phyloP scores from a whole-genome alignment of 2,888 invertebrate species.

The Microctonus aethiopoides region DNA sequence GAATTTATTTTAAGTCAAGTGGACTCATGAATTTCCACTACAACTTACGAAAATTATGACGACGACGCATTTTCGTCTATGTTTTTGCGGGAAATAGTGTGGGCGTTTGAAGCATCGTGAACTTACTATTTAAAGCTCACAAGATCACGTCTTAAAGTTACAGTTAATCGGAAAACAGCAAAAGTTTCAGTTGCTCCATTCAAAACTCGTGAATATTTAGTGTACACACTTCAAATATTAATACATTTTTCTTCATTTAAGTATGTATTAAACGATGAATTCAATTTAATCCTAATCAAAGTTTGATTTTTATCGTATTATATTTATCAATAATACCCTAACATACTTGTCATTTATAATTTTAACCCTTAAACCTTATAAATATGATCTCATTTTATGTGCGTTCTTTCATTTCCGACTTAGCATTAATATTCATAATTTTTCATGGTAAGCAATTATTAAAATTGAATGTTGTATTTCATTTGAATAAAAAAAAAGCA shows the following conservation, averaged over 20 bases:
- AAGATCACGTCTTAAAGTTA: neutral
- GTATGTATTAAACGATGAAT: conserved; percentile 30
- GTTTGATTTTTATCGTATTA: conserved; percentile 3
- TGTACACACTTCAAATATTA: neutral
- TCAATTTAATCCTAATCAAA: conserved; percentile 7
- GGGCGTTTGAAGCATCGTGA: neutral
- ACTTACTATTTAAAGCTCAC: conserved; percentile 17
- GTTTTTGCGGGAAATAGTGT: neutral
- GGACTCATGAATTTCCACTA: conserved; percentile 14
- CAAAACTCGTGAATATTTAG: neutral
- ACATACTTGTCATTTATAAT: neutral
- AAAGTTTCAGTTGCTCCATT: neutral
- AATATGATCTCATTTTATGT: neutral
- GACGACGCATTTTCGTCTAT: neutral
- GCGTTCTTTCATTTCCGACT: too few species aligned
- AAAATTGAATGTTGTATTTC: too few species aligned
- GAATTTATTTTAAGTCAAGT: conserved; percentile 19
- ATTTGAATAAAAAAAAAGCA: neutral
- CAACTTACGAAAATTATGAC: neutral
- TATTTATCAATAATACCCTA: neutral
- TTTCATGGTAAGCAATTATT: too few species aligned
- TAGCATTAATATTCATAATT: too few species aligned
- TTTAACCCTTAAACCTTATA: neutral
- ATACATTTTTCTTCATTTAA: neutral
- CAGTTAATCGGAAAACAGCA: conserved; percentile 2